A percentile compares a stretch with the other conserved stretches of the same genome.
Conservation (phyloP, 1,140 invertebrate species). For the Zaprionus inermis region DNA sequence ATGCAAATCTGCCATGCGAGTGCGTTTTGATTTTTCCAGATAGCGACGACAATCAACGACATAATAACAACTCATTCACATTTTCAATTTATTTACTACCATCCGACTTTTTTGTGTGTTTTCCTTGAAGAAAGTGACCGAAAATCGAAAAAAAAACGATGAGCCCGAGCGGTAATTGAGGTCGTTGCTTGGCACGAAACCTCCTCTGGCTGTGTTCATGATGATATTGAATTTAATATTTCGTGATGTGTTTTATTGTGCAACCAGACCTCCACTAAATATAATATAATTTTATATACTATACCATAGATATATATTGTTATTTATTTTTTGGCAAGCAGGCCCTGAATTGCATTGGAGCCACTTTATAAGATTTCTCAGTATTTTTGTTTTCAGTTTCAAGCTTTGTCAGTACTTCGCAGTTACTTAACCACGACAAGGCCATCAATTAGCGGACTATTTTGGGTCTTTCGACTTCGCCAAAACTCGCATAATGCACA, state of each 20-base stretch:
- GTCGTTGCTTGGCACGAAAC: constrained; percentile 44
- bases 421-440: constrained; percentile 45
- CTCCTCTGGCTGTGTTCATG: constrained; percentile 24
- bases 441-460: constrained; percentile 66
- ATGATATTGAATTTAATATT: constrained; percentile 55
- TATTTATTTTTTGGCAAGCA: constrained; percentile 61
- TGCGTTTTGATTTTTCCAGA: constrained; percentile 57
- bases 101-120: constrained; percentile 13
- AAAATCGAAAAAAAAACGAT: constrained; percentile 32
- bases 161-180: constrained; percentile 58
- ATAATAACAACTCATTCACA: constrained; percentile 30
- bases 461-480: constrained; percentile 26
- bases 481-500: constrained; percentile 28
- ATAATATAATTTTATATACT: constrained; percentile 17
- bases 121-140: constrained; percentile 71
- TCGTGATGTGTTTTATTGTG: constrained; percentile 56
- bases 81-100: constrained; percentile 41
- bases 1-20: constrained; percentile 59
- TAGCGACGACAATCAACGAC: constrained; percentile 24
- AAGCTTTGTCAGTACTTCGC: background rate
- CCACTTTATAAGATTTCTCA: constrained; percentile 55
- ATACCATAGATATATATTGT: constrained; percentile 22
- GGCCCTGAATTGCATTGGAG: constrained; percentile 70
- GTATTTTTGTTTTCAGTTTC: constrained; percentile 22
- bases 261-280: constrained; percentile 48